phyloP scores from a whole-genome alignment of 2,888 invertebrate genomes.

The Clistopyga incitator region DNA sequence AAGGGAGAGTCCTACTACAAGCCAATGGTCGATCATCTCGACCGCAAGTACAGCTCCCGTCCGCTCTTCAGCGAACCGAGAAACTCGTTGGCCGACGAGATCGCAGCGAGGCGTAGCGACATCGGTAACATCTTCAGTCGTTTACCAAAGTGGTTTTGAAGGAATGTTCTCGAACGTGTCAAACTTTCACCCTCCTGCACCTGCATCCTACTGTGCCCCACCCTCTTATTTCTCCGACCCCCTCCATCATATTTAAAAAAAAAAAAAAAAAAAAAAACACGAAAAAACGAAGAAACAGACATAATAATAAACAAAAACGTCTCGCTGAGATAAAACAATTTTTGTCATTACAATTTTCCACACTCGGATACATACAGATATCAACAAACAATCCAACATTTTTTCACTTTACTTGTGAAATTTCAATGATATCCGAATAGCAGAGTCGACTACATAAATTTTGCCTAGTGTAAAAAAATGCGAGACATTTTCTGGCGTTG shows the following conservation, averaged over 20 bases:
- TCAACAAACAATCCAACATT: no score
- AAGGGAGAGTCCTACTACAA: slow-evolving; percentile 94
- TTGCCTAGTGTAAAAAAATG: neutral
- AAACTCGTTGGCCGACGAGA: slow-evolving; percentile 85
- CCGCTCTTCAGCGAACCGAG: slow-evolving; percentile 83
- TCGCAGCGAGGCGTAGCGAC: slow-evolving; percentile 85
- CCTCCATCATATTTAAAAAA: neutral
- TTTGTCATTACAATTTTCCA: neutral
- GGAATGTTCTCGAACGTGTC: slow-evolving; percentile 71
- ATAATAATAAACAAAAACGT: no score
- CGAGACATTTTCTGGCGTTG: neutral
- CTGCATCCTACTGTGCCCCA: slow-evolving; percentile 18
- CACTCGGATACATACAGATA: no score
- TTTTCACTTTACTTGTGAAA: no score
- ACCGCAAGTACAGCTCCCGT: slow-evolving; percentile 88
- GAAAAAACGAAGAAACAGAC: neutral
- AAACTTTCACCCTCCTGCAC: slow-evolving; percentile 45
- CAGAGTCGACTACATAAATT: neutral
- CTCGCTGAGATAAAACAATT: neutral
- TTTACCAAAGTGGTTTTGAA: slow-evolving; percentile 84
- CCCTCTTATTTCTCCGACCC: neutral
- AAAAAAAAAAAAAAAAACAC: slow-evolving; percentile 49
- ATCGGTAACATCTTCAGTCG: slow-evolving; percentile 83
- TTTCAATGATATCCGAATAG: neutral
- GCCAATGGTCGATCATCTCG: slow-evolving; percentile 90